Evolutionary conservation across 2,888 invertebrate species (phyloP), one percentile per base, ranked within the genome.

Genomic region (Meloe dianella): DNA sequence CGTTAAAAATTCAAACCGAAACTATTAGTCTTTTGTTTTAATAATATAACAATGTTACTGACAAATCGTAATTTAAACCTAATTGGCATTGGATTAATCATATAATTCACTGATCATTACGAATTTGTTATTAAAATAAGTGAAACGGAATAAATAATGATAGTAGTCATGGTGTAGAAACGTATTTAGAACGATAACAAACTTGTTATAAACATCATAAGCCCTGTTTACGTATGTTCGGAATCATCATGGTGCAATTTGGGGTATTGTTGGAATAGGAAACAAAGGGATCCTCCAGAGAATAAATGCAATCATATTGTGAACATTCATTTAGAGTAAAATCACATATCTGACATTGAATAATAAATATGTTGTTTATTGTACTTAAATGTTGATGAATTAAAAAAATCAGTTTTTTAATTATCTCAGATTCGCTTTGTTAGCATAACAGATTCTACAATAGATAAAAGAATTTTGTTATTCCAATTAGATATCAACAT

Each of bases 141-240:
- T 14, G 22, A 14, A 54, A 54, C 5, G 4, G 5, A 27, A 14
- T 54, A 27, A 54, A 54, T 14, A 27, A 54, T 8, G 5, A 27
- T 24, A 20, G 22, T 2, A 1, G 0, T 20, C 22, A 1, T 20
- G 20, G 3, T 54, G 3, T 27, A 1, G 7, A 4, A n/a, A 14
- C 12, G 6, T 9, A 51, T 24, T 12, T 10, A 24, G 7, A 54
- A 24, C 27, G 27, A 20, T 51, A 51, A 24, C 24, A 51, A 51
- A 51, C 54, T 54, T 27, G 54, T 27, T 54, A 24, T 54, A 54
- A 22, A 51, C 47, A 47, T n/a, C 22, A 51, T 51, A 22, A 54
- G 14, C 27, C 9, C 54, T 54, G 27, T 54, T 54, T 27, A 27
- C 27, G 14, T 54, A 54, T 54, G 54, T 54, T 54, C n/a, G 14